Conservation (phyloP, 2,113 vertebrate genomes). For the Hassar affinis region DNA sequence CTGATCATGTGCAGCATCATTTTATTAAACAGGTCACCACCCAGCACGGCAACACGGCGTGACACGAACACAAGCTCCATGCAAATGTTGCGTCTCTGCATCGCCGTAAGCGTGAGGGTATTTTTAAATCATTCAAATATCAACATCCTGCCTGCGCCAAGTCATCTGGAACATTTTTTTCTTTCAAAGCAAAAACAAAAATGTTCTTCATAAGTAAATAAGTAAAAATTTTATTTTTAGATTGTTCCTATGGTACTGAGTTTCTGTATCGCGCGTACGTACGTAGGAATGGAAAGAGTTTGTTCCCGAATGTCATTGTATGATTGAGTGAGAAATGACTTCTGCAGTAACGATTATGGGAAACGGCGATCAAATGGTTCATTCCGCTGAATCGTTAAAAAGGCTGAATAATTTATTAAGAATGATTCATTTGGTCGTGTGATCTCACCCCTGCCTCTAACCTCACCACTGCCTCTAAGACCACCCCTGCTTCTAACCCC, state of each 20-base stretch:
- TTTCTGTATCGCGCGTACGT: background rate
- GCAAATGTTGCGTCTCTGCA: background rate
- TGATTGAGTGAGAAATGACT: background rate
- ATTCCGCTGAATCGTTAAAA: too few species aligned
- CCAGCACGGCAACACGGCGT: conserved; percentile 14
- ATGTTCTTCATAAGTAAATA: background rate
- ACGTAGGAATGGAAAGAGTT: background rate
- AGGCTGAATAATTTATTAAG: too few species aligned
- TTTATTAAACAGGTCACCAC: background rate
- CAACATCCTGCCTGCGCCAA: conserved; percentile 14
- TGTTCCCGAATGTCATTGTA: background rate
- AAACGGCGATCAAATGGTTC: background rate
- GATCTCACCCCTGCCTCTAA: too few species aligned
- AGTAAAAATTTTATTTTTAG: background rate
- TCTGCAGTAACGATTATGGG: background rate
- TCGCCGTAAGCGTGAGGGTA: background rate
- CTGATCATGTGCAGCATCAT: background rate
- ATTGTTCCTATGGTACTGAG: background rate
- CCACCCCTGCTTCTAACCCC: too few species aligned
- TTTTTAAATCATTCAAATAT: conserved; percentile 42
- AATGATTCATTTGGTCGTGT: too few species aligned
- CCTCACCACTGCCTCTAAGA: too few species aligned
- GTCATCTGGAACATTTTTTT: background rate
- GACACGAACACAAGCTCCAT: background rate
- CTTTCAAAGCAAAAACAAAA: background rate